Evolutionary conservation across 1,140 invertebrate species (phyloP).

Genomic region (Papilio dardanus): DNA sequence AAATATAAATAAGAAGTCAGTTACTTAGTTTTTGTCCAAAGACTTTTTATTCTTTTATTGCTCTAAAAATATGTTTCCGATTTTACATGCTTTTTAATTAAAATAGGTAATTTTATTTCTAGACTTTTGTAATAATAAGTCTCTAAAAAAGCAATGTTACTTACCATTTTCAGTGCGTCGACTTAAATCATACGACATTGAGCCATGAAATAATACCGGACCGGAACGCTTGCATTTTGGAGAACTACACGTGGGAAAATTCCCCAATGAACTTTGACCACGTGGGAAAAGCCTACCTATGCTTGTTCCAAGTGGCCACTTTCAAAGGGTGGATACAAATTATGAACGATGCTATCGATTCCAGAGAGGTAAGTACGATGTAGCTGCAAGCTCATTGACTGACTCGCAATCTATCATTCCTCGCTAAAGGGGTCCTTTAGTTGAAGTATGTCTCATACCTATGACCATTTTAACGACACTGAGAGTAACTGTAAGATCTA

Average conservation of each 20-base stretch:
- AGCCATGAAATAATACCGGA: conserved; percentile 94
- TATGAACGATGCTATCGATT: conserved; percentile 99
- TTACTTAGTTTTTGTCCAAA: no score
- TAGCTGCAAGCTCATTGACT: not conserved
- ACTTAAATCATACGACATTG: conserved; percentile 90
- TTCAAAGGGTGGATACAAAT: conserved; percentile 98
- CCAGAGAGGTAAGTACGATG: conserved; percentile 92
- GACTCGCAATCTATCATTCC: no score
- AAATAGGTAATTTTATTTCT: no score
- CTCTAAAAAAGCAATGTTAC: no score
- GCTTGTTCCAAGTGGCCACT: conserved; percentile 99
- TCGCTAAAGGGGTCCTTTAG: no score
- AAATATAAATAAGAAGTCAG: not conserved
- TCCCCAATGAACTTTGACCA: conserved; percentile 99
- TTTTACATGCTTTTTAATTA: no score
- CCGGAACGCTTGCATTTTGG: conserved; percentile 90
- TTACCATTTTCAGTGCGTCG: conserved; percentile 91
- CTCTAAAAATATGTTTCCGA: no score
- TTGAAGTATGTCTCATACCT: no score
- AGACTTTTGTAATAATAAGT: no score
- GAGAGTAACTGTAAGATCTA: no score
- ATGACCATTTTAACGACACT: no score
- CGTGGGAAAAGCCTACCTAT: conserved; percentile 98
- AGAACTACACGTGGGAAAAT: conserved; percentile 98
- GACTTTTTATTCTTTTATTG: no score